Conservation (phyloP, 2,113 vertebrate genomes). For the Tychaedon coryphoeus region DNA sequence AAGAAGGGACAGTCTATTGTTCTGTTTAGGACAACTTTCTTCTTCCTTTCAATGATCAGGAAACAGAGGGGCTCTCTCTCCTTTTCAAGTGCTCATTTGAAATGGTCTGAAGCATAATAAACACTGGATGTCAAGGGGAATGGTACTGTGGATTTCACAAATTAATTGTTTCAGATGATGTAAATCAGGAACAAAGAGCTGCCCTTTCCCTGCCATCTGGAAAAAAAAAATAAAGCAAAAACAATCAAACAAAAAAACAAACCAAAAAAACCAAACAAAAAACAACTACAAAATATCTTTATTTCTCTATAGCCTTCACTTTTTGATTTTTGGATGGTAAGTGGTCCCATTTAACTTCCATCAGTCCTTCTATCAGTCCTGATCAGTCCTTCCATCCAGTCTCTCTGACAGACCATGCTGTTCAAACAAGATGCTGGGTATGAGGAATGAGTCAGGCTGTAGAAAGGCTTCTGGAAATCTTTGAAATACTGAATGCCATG, state of each 20-base stretch:
- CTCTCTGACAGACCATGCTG: background rate
- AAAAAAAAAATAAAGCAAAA: background rate
- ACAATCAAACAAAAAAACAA: background rate
- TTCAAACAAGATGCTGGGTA: background rate
- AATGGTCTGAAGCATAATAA: constrained; percentile 5
- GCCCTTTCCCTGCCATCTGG: background rate
- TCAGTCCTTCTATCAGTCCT: background rate
- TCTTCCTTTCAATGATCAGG: background rate
- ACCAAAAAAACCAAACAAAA: background rate
- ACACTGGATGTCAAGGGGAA: constrained; percentile 16
- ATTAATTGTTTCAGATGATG: constrained; percentile 26
- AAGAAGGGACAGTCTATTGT: constrained; percentile 47
- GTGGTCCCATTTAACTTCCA: background rate
- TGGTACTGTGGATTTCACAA: background rate
- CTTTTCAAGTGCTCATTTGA: constrained; percentile 18
- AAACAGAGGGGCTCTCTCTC: constrained; percentile 10
- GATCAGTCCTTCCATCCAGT: background rate
- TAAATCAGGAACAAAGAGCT: constrained; percentile 22
- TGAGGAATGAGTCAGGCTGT: background rate
- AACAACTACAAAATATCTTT: background rate
- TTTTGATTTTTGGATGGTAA: background rate
- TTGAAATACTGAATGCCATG: background rate
- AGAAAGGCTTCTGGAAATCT: background rate
- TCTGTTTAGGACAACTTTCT: constrained; percentile 20
- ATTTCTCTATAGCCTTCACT: background rate